Base-by-base conservation (phyloP, 2,797 vertebrate species). In the Scarus forsteni region DNA sequence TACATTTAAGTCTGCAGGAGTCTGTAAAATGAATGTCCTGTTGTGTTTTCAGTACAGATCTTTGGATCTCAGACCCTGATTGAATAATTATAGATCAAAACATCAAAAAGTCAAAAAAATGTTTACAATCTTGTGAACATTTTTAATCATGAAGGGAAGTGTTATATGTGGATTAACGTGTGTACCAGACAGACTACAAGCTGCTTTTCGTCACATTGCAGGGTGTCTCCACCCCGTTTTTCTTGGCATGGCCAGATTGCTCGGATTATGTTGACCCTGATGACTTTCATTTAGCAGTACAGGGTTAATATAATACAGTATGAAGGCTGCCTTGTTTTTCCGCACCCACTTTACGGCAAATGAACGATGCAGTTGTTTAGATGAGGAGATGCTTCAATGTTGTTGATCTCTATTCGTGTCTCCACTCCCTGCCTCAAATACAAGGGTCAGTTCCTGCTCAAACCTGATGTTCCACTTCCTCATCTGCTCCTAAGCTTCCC, bases 381-480 rank as follows among this genome's bases (percentile, higher is more conserved):
- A 12, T 66, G 35, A 72, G 35, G 15, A 10, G 55, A 60, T 45
- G 54, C 38, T 27, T 74, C 39, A 59, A 27, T 80, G 65, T 70
- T 64, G 72, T 65, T 79, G 54, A 27, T 63, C 68, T 71, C 58
- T 14, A 54, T 70, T 83, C 75, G 67, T 69, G 73, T 82, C 70
- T 70, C 73, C 81, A 71, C 77, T 80, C 74, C 36, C 42, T 84
- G 79, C 73, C 77, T 75, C 58, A 83, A 77, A 84, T 68, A 78
- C 74, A 85, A 51, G 74, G 79, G 80, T 81, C 66, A 88, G 54
- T 77, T 90, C 82, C 84, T 85, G 84, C 80, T 77, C 66, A 80
- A 84, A 81, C 57, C 49, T 58, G 78, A 89, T 89, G 88, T 88
- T 91, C 85, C 80, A 86, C 85, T 94, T 93, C 92, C 93, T 92